Percentiles rank a stretch among this genome's conserved stretches.
phyloP scores from a whole-genome alignment of 2,113 vertebrate species.

The Puma concolor region DNA sequence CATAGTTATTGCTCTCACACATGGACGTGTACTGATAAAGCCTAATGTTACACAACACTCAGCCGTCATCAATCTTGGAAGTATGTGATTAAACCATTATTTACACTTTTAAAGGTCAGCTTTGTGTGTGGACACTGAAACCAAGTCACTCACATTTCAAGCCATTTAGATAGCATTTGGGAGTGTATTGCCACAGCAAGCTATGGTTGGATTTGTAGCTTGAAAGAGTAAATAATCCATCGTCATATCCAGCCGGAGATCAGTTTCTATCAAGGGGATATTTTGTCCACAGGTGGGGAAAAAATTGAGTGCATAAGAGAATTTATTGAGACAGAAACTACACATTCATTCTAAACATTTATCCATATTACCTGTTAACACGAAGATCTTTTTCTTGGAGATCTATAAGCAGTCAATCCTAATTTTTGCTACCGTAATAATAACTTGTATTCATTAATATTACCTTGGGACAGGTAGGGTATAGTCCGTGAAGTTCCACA shows the following conservation, averaged over 20 bases:
- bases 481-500: not conserved
- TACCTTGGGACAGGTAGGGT: not conserved
- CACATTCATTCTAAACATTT: not conserved
- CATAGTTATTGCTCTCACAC: not conserved
- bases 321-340: not conserved
- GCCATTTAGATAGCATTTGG: slow-evolving; percentile 6
- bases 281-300: not conserved
- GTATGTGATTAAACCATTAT: not conserved
- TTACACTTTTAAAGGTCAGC: slow-evolving; percentile 59
- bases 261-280: not conserved
- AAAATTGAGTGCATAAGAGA: not conserved
- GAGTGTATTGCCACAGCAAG: not conserved
- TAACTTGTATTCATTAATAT: not conserved
- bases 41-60: not conserved
- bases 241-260: not conserved
- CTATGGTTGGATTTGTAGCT: not conserved
- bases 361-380: not conserved
- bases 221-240: not conserved
- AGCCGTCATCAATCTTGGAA: not conserved
- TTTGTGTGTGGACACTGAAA: not conserved
- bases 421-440: not conserved
- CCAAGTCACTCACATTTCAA: not conserved
- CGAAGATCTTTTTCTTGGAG: not conserved
- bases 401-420: not conserved
- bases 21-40: not conserved